These are phyloP conservation scores for Vannuccia rotundouncinata DNA, from an alignment of 2,888 invertebrate genomes.

Conservation along the genomic window DNA sequence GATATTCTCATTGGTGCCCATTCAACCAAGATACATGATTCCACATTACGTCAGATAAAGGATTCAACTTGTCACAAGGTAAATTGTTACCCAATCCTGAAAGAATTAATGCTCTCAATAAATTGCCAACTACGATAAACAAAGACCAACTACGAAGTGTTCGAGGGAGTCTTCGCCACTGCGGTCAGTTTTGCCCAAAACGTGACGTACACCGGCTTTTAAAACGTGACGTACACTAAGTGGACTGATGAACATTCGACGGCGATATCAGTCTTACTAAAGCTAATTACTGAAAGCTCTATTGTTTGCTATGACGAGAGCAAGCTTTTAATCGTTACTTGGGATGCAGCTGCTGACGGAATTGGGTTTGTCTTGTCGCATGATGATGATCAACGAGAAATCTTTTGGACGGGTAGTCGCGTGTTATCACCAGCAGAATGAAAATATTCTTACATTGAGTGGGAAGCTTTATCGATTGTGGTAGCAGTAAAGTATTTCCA, in stretches of 20 bases:
- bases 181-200: too few relatives aligned
- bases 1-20: slow-evolving; percentile 27
- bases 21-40: slow-evolving; percentile 3
- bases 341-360: too few relatives aligned
- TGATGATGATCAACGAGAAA: too few relatives aligned
- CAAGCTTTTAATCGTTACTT: too few relatives aligned
- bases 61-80: slow-evolving; percentile 17
- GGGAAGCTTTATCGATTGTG: neutral
- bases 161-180: slow-evolving; percentile 41
- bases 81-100: slow-evolving; percentile 32
- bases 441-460: too few relatives aligned
- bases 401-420: too few relatives aligned
- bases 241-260: slow-evolving; percentile 10
- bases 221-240: slow-evolving; percentile 13
- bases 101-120: slow-evolving; percentile 3
- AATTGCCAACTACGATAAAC: neutral
- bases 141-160: slow-evolving; percentile 36
- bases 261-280: neutral
- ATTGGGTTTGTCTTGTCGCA: too few relatives aligned
- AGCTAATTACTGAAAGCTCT: neutral
- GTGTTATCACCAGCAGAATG: too few relatives aligned
- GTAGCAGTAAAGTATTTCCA: neutral
- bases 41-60: slow-evolving; percentile 1
- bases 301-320: too few relatives aligned
- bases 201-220: neutral